These are phyloP conservation scores for Rutpela maculata DNA, from an alignment of 2,888 invertebrate genomes.

Conservation along the genomic window DNA sequence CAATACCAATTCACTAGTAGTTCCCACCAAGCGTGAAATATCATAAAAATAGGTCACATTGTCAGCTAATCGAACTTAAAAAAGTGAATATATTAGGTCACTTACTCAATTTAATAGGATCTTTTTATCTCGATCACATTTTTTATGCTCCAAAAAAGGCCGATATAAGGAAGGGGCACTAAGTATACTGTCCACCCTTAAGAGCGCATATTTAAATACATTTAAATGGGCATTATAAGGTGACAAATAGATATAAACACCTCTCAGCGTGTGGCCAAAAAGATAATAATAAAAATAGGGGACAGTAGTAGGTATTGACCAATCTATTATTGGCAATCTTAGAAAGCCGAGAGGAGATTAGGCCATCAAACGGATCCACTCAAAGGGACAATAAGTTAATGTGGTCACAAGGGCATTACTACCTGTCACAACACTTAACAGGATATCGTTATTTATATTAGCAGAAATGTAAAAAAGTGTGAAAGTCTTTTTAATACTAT, in stretches of 20 bases:
- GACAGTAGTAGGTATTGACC: constrained; percentile 44
- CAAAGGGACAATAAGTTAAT: constrained; percentile 50
- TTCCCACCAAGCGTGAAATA: constrained; percentile 55
- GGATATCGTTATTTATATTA: constrained; percentile 43
- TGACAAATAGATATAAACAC: constrained; percentile 57
- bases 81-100: constrained; percentile 42
- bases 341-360: constrained; percentile 45
- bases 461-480: constrained; percentile 46
- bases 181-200: constrained; percentile 46
- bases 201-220: constrained; percentile 51
- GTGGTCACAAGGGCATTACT: constrained; percentile 51
- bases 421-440: constrained; percentile 54
- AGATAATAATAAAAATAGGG: constrained; percentile 47
- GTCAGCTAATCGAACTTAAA: constrained; percentile 38
- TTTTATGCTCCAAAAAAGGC: constrained; percentile 34
- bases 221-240: constrained; percentile 54
- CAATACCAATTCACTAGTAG: background rate
- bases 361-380: constrained; percentile 46
- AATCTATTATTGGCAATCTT: constrained; percentile 46
- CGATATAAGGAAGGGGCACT: constrained; percentile 42
- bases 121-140: constrained; percentile 17
- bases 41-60: constrained; percentile 17
- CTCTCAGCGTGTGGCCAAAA: constrained; percentile 55
- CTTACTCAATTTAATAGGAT: constrained; percentile 30
- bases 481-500: constrained; percentile 37